Evolutionary conservation across 2,888 invertebrate species (phyloP).

Genomic region (Stenichneumon culpator): DNA sequence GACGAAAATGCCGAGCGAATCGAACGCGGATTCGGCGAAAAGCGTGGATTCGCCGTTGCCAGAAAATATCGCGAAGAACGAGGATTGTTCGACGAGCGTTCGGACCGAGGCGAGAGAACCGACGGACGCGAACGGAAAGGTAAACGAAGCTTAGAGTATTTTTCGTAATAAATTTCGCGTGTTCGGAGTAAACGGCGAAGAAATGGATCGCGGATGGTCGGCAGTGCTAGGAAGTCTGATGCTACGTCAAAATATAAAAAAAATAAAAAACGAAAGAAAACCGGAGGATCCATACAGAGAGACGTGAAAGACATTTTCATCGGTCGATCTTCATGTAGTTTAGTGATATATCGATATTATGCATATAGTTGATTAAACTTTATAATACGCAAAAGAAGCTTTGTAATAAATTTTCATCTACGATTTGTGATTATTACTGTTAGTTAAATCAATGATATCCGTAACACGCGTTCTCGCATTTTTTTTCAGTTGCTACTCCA

Average conservation of each 20-base stretch:
- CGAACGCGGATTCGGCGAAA: neutral
- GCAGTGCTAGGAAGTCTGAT: constrained; percentile 3
- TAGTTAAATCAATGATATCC: constrained; percentile 16
- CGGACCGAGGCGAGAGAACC: neutral
- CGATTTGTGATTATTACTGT: constrained; percentile 48
- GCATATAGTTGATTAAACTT: constrained; percentile 55
- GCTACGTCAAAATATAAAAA: neutral
- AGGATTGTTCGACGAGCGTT: neutral
- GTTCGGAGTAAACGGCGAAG: neutral
- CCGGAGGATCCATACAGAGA: neutral
- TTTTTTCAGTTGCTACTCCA: neutral
- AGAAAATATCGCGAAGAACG: constrained; percentile 21
- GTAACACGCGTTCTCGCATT: neutral
- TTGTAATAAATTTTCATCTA: constrained; percentile 66
- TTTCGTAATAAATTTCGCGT: neutral
- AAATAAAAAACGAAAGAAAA: neutral
- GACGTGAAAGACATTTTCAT: constrained; percentile 34
- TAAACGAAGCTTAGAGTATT: constrained; percentile 39
- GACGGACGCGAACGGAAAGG: constrained; percentile 22
- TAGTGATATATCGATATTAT: constrained; percentile 55
- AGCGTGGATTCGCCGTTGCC: neutral
- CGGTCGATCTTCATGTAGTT: constrained; percentile 40
- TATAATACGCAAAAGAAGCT: constrained; percentile 55
- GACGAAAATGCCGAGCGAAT: constrained; percentile 13
- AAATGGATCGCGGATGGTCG: neutral